A percentile compares a stretch with the other conserved stretches of the same genome.
These are phyloP conservation scores for Cervus canadensis DNA, from an alignment of 2,113 vertebrate genomes.

Conservation along the genomic window DNA sequence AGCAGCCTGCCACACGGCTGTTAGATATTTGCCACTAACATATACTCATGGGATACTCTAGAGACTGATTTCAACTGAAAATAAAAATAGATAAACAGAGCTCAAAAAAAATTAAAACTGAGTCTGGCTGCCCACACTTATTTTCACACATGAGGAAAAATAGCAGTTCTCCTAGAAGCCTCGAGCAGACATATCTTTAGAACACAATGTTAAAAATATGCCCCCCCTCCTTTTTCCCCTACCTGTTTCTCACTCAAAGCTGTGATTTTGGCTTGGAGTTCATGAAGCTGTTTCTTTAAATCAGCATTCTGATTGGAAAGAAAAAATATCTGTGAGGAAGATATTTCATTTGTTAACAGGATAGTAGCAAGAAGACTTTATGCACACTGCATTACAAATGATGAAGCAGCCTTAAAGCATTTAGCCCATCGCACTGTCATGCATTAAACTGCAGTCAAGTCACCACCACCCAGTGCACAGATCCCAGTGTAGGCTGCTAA, in stretches of 20 bases:
- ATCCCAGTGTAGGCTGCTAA: neutral
- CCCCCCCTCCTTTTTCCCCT: slow-evolving; percentile 65
- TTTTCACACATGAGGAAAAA: slow-evolving; percentile 75
- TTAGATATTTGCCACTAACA: slow-evolving; percentile 64
- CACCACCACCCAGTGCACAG: neutral
- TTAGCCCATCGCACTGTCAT: slow-evolving; percentile 63
- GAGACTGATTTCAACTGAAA: slow-evolving; percentile 69
- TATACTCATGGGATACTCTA: slow-evolving; percentile 64
- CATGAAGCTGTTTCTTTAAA: slow-evolving; percentile 99
- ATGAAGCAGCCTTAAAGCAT: slow-evolving; percentile 69
- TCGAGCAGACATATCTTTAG: slow-evolving; percentile 75
- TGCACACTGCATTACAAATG: slow-evolving; percentile 67
- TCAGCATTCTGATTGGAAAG: slow-evolving; percentile 94
- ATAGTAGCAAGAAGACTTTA: slow-evolving; percentile 75
- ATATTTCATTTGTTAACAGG: slow-evolving; percentile 83
- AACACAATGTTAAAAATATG: slow-evolving; percentile 79
- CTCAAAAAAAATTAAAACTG: slow-evolving; percentile 71
- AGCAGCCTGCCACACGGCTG: slow-evolving; percentile 59
- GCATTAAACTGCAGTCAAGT: neutral
- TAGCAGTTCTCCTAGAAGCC: slow-evolving; percentile 74
- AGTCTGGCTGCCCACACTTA: slow-evolving; percentile 75
- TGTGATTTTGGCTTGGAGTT: slow-evolving; percentile 99
- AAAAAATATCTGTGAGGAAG: slow-evolving; percentile 85
- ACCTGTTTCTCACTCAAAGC: slow-evolving; percentile 99
- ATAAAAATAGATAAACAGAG: slow-evolving; percentile 77